Evolutionary conservation across 1,140 invertebrate species (phyloP), one percentile per base, ranked within the genome.

Genomic region (Heliconius nattereri): DNA sequence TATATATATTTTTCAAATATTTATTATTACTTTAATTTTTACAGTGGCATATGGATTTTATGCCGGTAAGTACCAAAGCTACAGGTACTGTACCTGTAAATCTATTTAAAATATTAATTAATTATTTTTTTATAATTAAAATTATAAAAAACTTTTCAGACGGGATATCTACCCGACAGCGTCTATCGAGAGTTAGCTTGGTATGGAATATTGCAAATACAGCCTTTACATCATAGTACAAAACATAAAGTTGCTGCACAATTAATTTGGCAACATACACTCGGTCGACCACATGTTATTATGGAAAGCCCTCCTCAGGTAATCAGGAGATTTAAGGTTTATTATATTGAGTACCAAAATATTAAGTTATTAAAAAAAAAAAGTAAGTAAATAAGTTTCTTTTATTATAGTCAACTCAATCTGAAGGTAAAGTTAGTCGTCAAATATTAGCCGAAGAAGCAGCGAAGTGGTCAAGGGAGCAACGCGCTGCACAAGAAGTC

Each of bases 41-140:
- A 76, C 86, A 94, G 91, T 94, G 92, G 92, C 92, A 94, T 83
- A 94, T 94, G 92, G 92, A 94, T 81, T 94, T 94, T 77, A 93
- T 94, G 91, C 92, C 92, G 75, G 92, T 93, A 86, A 91, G 90
- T 90, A 35, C 13, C 7, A 75, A 11, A 57, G 26, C 13, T 7
- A 35, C 32, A 35, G 32, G 13, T 13, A 66, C 32, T 35, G 0
- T 66, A 66, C 23, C 23, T 13, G 60, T 66, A n/a, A 66, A 29
- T 29, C 13, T 3, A 7, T 16, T 66, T 13, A 9, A 57, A 11
- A 66, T 16, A 26, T 66, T 0, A 29, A 26, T 16, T 26, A n/a
- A n/a, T 1, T 60, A 23, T 60, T 11, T 11, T 29, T 29, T 66
- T 66, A 66, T 26, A 2, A 16, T 45, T 16, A 40, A 40, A 26